Evolutionary conservation across 2,113 vertebrate genomes (phyloP), one percentile per base, ranked within the genome.

Genomic region (Clinocottus analis): DNA sequence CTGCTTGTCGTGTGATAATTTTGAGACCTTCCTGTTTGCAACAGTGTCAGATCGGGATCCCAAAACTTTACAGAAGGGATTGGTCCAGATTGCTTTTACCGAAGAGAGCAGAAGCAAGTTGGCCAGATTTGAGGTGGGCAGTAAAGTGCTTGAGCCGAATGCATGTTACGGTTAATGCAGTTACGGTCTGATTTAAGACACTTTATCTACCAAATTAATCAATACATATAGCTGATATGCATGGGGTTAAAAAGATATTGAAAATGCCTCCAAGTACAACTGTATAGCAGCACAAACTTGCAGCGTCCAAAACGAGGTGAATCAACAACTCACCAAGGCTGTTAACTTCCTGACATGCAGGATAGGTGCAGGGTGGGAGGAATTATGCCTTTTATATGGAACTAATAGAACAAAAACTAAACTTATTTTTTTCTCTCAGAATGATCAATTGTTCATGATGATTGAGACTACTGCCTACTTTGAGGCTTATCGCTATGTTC

Each of bases 381-480:
- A 8, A 33, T 33, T 5, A 23, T 55, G 0, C 13, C 25, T 65
- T 79, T 64, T 5, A 45, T 64, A 51, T 70, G 14, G 37, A 80
- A 49, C 19, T 5, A 7, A 56, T 60, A 14, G 17, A 35, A 27
- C 33, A 59, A 51, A 4, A 53, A 56, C 0, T 29, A 60, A 63
- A 59, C 1, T 0, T 19, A 0, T n/a, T n/a, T 47, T n/a, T 47
- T 13, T 83, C 21, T 72, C 0, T 70, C 91, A 94, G 76, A 94
- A 94, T 33, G 94, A 94, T 10, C 95, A 96, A 67, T 92, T 92
- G 61, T 99, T 99, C 84, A 89, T 97, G 62, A 99, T 99, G 98
- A 95, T 98, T 47, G 97, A 99, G 89, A 98, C 97, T 60, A 95
- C 96, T 0, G 97, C 98, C 23, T 99, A 97, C 84, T 99, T 99